Conservation (phyloP, 1,140 invertebrate species). For the Drosophila lowei region DNA sequence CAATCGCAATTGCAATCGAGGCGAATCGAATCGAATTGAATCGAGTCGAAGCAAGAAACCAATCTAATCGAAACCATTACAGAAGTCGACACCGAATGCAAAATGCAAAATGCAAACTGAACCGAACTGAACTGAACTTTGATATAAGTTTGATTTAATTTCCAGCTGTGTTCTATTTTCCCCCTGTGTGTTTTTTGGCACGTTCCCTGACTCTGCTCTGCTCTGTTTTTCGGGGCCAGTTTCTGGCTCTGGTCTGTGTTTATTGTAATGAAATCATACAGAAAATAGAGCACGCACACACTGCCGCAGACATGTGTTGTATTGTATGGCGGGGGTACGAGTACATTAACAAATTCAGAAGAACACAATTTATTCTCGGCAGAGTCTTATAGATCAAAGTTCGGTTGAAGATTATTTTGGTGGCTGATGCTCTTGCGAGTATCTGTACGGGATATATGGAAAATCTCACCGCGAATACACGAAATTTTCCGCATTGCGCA, state of each 20-base stretch:
- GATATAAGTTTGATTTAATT: slow-evolving; percentile 54
- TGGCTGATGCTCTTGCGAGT: slow-evolving; percentile 12
- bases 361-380: slow-evolving; percentile 33
- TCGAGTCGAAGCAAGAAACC: slow-evolving; percentile 2
- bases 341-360: slow-evolving; percentile 22
- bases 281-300: slow-evolving; percentile 58
- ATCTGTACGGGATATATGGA: neutral
- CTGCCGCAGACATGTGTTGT: slow-evolving; percentile 2
- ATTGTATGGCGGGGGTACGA: too few relatives aligned
- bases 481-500: slow-evolving; percentile 6
- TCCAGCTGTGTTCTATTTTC: slow-evolving; percentile 41
- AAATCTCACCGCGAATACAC: slow-evolving; percentile 4
- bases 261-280: slow-evolving; percentile 60
- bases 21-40: slow-evolving; percentile 15
- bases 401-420: slow-evolving; percentile 35
- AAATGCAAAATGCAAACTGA: slow-evolving; percentile 46
- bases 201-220: neutral
- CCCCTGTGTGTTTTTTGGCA: slow-evolving; percentile 23
- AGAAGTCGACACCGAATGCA: slow-evolving; percentile 25
- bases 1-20: neutral
- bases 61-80: slow-evolving; percentile 18
- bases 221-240: slow-evolving; percentile 30
- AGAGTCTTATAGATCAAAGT: slow-evolving; percentile 63
- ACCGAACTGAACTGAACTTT: slow-evolving; percentile 72
- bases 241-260: slow-evolving; percentile 32